phyloP scores from a whole-genome alignment of 2,113 vertebrate species.

The Varanus salvator region DNA sequence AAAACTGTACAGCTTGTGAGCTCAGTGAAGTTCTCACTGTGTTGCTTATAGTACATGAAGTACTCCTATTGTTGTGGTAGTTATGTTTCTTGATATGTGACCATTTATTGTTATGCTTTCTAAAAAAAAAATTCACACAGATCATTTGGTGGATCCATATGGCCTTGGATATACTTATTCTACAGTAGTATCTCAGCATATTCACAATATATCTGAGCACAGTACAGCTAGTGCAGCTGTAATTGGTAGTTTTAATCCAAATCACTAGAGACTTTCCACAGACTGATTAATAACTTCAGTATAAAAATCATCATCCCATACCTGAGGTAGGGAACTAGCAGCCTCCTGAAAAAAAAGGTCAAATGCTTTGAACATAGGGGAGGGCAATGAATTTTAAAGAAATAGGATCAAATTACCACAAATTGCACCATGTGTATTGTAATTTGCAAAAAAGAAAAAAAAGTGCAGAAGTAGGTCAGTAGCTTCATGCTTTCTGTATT shows the following conservation, averaged over 20 bases:
- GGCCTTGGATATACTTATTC: constrained; percentile 15
- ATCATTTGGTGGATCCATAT: background rate
- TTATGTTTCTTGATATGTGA: background rate
- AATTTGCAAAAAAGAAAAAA: constrained; percentile 61
- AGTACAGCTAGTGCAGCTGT: constrained; percentile 65
- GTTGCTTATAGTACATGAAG: background rate
- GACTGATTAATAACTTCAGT: constrained; percentile 61
- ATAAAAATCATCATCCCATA: constrained; percentile 58
- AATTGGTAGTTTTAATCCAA: constrained; percentile 70
- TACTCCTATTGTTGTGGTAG: background rate
- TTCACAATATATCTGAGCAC: constrained; percentile 61
- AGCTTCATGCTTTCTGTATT: constrained; percentile 38
- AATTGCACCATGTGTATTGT: constrained; percentile 56
- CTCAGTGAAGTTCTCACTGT: background rate
- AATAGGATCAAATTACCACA: constrained; percentile 60
- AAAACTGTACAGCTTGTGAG: background rate
- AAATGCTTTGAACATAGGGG: constrained; percentile 55
- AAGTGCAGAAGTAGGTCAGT: constrained; percentile 61
- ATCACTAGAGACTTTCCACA: constrained; percentile 68
- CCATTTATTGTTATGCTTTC: background rate
- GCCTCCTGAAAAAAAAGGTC: constrained; percentile 55
- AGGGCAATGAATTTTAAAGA: constrained; percentile 58
- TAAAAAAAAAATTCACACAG: background rate
- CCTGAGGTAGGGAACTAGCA: constrained; percentile 54
- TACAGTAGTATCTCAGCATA: constrained; percentile 57